Conservation (phyloP, 2,888 invertebrate species). For the Tromatobia lineatoria region DNA sequence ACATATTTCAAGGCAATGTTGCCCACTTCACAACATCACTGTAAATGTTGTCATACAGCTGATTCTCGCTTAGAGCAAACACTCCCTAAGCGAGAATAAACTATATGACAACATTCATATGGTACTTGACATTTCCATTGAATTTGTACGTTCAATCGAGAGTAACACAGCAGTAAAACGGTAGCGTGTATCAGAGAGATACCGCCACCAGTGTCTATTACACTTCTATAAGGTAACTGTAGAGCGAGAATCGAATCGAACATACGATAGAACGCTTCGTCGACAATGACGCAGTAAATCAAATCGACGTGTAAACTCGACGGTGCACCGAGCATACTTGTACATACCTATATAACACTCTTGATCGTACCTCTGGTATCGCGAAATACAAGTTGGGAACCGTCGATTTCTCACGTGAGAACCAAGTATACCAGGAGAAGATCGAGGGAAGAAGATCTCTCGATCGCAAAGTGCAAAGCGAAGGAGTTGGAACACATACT, state of each 20-base stretch:
- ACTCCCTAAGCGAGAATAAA: not conserved
- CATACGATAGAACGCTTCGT: conserved; percentile 57
- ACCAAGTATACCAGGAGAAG: conserved; percentile 26
- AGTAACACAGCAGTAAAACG: conserved; percentile 56
- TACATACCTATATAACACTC: conserved; percentile 21
- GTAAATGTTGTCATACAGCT: too few species aligned
- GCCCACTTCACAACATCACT: not conserved
- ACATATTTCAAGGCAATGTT: not conserved
- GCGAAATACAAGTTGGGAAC: conserved; percentile 72
- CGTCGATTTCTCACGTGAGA: conserved; percentile 70
- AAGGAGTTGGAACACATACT: conserved; percentile 3
- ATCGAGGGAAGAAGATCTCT: conserved; percentile 56
- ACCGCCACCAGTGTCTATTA: conserved; percentile 61
- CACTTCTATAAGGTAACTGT: conserved; percentile 54
- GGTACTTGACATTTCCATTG: conserved; percentile 45
- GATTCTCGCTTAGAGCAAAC: not conserved
- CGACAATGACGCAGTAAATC: conserved; percentile 72
- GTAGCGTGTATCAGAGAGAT: conserved; percentile 48
- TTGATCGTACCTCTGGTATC: conserved; percentile 49
- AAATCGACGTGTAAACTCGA: conserved; percentile 67
- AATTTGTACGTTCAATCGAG: conserved; percentile 35
- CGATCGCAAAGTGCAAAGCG: conserved; percentile 25
- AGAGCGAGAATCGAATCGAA: conserved; percentile 55
- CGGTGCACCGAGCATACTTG: conserved; percentile 49
- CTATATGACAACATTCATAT: conserved; percentile 14